Percentiles rank a stretch among this genome's conserved stretches.
Evolutionary conservation across 1,140 invertebrate genomes (phyloP).

Genomic region (Telenomus remus): DNA sequence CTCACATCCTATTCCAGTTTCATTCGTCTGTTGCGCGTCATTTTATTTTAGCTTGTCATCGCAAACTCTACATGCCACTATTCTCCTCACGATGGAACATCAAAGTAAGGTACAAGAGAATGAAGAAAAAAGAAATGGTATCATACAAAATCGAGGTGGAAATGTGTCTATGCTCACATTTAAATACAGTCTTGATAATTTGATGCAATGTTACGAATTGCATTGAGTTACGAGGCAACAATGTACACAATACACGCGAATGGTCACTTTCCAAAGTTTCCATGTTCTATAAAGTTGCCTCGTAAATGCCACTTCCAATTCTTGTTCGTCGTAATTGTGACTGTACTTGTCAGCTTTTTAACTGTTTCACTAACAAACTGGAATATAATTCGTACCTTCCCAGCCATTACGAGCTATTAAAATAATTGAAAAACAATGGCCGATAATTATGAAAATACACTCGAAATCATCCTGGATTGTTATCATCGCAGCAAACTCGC

Average conservation of each 20-base stretch:
- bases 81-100: conserved; percentile 30
- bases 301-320: conserved; percentile 54
- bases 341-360: conserved; percentile 43
- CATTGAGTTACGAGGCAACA: conserved; percentile 38
- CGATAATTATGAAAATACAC: conserved; percentile 5
- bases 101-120: conserved; percentile 5
- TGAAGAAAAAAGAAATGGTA: conserved; percentile 11
- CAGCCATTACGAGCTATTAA: conserved; percentile 26
- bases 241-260: conserved; percentile 47
- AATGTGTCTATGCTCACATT: too few species aligned
- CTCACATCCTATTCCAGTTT: conserved; percentile 34
- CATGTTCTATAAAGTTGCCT: conserved; percentile 49
- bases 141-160: conserved; percentile 12
- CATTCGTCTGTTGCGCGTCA: conserved; percentile 27
- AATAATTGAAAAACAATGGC: conserved; percentile 30
- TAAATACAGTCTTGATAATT: conserved; percentile 39
- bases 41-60: conserved; percentile 47
- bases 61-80: conserved; percentile 13
- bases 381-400: conserved; percentile 32
- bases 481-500: too few species aligned
- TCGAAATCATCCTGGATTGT: background rate
- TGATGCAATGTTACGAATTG: conserved; percentile 31
- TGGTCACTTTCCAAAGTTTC: conserved; percentile 51
- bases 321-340: conserved; percentile 46
- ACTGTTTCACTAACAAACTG: conserved; percentile 40